Percentiles rank a stretch among this genome's conserved stretches.
Evolutionary conservation across 1,140 invertebrate species (phyloP).

Genomic region (Arctopsyche grandis): DNA sequence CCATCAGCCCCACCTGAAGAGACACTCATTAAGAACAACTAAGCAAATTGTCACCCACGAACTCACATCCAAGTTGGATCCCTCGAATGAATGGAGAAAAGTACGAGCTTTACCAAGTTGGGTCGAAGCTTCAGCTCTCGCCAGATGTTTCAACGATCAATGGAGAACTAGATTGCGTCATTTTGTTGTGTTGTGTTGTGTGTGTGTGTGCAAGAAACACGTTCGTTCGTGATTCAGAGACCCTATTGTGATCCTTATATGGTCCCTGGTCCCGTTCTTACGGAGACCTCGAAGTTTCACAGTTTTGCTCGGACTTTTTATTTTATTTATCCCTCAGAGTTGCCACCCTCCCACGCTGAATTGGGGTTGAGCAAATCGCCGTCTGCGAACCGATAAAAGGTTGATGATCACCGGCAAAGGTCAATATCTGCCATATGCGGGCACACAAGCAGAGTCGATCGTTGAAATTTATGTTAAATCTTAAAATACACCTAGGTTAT

Average conservation of each 20-base stretch:
- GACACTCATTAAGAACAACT: not conserved
- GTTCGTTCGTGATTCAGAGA: not conserved
- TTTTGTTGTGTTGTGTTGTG: not conserved
- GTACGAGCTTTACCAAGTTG: no score
- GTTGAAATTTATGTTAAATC: no score
- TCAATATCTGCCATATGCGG: no score
- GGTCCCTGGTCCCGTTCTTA: constrained; percentile 3
- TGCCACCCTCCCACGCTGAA: not conserved
- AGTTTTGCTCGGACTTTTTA: no score
- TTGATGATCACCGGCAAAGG: no score
- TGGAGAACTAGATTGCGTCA: constrained; percentile 17
- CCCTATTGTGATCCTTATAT: constrained; percentile 20
- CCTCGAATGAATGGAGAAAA: no score
- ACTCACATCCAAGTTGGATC: no score
- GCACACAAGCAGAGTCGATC: no score
- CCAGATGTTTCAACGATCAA: not conserved
- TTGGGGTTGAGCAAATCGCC: not conserved
- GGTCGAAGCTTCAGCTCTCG: no score
- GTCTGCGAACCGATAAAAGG: no score
- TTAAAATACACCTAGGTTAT: no score
- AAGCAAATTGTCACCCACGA: no score
- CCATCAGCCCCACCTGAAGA: not conserved
- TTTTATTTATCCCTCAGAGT: not conserved
- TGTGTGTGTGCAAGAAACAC: constrained; percentile 6
- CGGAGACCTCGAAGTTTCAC: not conserved